Percentiles rank a stretch among this genome's conserved stretches.
Conservation (phyloP, 2,113 vertebrate species). For the Pituophis catenifer region DNA sequence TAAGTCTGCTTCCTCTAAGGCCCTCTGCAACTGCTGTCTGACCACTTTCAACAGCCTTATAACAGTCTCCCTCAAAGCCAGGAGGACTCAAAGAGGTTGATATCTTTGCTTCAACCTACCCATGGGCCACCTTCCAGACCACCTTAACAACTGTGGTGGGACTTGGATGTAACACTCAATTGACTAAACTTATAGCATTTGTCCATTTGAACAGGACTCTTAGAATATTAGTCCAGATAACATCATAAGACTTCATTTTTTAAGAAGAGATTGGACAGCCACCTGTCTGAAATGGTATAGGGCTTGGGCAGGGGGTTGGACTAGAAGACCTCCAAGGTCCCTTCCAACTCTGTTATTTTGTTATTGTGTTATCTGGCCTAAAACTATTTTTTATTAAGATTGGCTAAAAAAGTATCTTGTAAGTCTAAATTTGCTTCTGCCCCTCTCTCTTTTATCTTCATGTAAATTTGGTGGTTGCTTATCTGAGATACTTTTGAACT, state of each 20-base stretch:
- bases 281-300: too few relatives aligned
- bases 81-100: background rate
- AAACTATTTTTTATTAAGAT: background rate
- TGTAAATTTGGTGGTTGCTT: background rate
- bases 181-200: background rate
- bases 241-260: background rate
- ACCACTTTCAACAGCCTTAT: background rate
- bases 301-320: too few relatives aligned
- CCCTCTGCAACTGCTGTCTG: background rate
- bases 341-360: too few relatives aligned
- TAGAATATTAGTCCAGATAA: background rate
- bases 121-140: background rate
- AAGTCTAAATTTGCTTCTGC: background rate
- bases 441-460: background rate
- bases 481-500: background rate
- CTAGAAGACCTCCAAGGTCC: too few relatives aligned
- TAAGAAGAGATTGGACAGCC: too few relatives aligned
- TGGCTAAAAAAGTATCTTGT: background rate
- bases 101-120: background rate
- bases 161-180: background rate
- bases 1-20: background rate
- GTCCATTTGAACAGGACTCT: background rate
- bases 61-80: background rate
- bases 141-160: background rate
- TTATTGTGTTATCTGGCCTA: too few relatives aligned